Evolutionary conservation across 1,140 invertebrate species (phyloP), one percentile per base, ranked within the genome.

Genomic region (Oscheius sp.): DNA sequence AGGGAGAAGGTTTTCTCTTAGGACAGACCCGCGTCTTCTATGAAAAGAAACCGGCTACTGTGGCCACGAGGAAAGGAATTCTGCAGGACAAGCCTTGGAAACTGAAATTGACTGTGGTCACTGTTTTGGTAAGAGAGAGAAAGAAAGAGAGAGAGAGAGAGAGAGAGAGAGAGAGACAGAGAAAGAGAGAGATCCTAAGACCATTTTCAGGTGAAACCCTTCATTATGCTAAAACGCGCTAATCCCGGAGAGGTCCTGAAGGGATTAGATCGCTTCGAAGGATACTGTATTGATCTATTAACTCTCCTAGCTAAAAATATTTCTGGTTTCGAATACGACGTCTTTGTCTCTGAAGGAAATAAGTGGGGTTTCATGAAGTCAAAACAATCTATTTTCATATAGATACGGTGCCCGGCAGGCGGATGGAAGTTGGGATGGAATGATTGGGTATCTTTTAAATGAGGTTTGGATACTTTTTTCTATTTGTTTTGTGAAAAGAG

Each of bases 371-470:
- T 7, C 7, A 42, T 42, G 7, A 7, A 42, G 38, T 7, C 7
- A 10, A 10, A 42, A 7, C 38, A 42, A 42, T 42, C n/a, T 42
- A 42, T 42, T 10, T 42, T 82, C 10, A 76, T 73, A 18, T 26
- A 34, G 61, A 49, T 74, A 74, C 36, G 83, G 83, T n/a, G 65
- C 65, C 10, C 74, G 78, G 69, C 73, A 83, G 23, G 28, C 77
- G n/a, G 84, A 85, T 69, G 84, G 84, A 28, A 76, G 76, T 45
- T 85, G 84, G 84, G 84, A 84, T 70, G 84, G 84, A 32, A 75
- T 85, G 77, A 79, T 85, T 65, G 84, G 85, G 32, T 82, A 85
- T 64, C 74, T 85, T 4, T 63, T 83, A n/a, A 75, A 82, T 42
- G 82, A 74, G 70, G 70, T 73, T 10, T n/a, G n/a, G 2, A 23